These are phyloP conservation scores for Salvelinus sp. DNA, from an alignment of 2,113 vertebrate genomes.

Conservation along the genomic window DNA sequence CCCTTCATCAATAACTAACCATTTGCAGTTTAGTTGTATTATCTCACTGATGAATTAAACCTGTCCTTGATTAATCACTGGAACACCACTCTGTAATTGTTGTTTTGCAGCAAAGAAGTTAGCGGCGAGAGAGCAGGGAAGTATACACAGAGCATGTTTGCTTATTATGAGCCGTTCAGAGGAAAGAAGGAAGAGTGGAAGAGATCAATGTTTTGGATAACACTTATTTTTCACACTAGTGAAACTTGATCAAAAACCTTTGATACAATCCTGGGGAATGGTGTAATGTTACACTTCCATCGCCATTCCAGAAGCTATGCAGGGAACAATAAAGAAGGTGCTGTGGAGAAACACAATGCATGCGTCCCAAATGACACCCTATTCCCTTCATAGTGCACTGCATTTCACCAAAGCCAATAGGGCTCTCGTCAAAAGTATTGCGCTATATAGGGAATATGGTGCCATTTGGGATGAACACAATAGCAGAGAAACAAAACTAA, in stretches of 20 bases:
- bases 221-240: constrained; percentile 11
- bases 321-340: constrained; percentile 44
- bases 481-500: constrained; percentile 63
- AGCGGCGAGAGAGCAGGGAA: background rate
- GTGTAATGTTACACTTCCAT: constrained; percentile 2
- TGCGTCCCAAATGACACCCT: background rate
- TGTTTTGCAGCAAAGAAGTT: constrained; percentile 30
- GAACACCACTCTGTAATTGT: constrained; percentile 49
- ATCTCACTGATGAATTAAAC: constrained; percentile 58
- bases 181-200: background rate
- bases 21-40: constrained; percentile 23
- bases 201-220: constrained; percentile 45
- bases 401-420: no score
- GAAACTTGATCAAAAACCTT: constrained; percentile 31
- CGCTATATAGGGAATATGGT: no score
- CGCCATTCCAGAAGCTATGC: constrained; percentile 5
- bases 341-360: background rate
- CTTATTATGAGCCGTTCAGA: constrained; percentile 49
- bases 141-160: constrained; percentile 32
- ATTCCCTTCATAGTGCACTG: no score
- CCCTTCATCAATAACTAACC: constrained; percentile 19
- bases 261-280: constrained; percentile 36
- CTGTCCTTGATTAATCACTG: constrained; percentile 39
- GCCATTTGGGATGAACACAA: constrained; percentile 41
- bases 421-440: no score